Conservation (phyloP, 2,797 vertebrate species). For the Acomys russatus region DNA sequence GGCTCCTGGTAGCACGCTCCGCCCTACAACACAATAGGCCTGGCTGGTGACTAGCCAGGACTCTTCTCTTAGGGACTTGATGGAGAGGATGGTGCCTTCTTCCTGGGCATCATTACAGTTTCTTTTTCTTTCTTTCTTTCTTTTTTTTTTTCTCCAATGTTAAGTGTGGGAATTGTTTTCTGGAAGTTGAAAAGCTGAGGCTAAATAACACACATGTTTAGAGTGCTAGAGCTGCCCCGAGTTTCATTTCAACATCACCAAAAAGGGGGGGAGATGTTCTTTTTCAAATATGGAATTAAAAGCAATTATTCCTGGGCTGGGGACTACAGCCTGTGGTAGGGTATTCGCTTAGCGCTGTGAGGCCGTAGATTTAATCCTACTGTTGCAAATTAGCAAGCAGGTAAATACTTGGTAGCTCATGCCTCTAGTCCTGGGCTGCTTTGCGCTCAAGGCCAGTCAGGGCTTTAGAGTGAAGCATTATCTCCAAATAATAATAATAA, state of each 20-base stretch:
- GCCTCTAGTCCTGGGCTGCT: background rate
- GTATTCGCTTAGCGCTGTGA: background rate
- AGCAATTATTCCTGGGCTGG: background rate
- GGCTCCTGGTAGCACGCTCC: background rate
- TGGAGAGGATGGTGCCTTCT: background rate
- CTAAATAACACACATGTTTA: background rate
- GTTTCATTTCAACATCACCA: background rate
- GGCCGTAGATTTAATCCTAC: background rate
- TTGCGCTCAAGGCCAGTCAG: background rate
- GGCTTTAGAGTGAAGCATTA: background rate
- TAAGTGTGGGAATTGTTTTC: conserved; percentile 16
- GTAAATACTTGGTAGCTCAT: background rate
- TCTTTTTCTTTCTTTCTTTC: background rate
- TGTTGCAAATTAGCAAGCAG: background rate
- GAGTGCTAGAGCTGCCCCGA: background rate
- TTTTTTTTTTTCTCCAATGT: background rate
- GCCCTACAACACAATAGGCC: background rate
- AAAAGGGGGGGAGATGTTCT: background rate
- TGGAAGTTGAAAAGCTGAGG: background rate
- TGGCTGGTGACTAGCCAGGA: background rate
- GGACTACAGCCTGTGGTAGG: too few species aligned
- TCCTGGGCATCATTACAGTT: background rate
- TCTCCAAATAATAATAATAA: background rate
- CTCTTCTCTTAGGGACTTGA: background rate
- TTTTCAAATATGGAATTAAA: conserved; percentile 29